Evolutionary conservation across 2,113 vertebrate species (phyloP), one percentile per base, ranked within the genome.

Genomic region (Collichthys lucidus): DNA sequence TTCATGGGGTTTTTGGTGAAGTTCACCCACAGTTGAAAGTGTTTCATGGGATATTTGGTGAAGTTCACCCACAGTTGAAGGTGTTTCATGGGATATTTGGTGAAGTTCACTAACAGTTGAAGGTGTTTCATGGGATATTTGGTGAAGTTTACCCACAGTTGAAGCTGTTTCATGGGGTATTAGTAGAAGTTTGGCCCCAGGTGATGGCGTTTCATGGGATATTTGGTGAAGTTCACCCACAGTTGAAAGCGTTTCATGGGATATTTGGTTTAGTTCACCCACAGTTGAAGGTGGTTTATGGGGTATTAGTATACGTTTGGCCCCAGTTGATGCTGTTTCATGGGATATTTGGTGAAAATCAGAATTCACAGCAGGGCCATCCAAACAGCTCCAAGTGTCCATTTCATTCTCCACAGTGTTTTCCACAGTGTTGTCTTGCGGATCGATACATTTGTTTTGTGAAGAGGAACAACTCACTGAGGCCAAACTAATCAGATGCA

Each of bases 1-100:
- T 63, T 84, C 59, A 14, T n/a, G 12, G 11, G n/a, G 22, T 16
- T 17, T 62, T 72, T 83, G 62, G 20, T 53, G 60, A 67, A 19
- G 29, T 31, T 31, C 31, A 31, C 31, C 31, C 4, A 31, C 3
- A 3, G 44, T 17, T 6, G 61, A 60, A 49, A 19, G 29, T 19
- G 61, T 77, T 64, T 82, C 60, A 16, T n/a, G 8, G 8, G n/a
- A 19, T 16, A 19, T 63, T 72, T 79, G 60, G n/a, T 47, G 61
- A 67, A 19, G 15, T 56, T 29, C 17, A 9, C 40, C 24, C 19
- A 3, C 4, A 3, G 44, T 15, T 8, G 61, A 60, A 46, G 15
- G 24, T 16, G 60, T 77, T 63, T 84, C 59, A 14, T n/a, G 12
- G 12, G n/a, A 26, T 19, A 20, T 62, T 72, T 83, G 62, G 20